Base-by-base conservation (phyloP, 1,140 invertebrate species). In the Charaxes varanes region DNA sequence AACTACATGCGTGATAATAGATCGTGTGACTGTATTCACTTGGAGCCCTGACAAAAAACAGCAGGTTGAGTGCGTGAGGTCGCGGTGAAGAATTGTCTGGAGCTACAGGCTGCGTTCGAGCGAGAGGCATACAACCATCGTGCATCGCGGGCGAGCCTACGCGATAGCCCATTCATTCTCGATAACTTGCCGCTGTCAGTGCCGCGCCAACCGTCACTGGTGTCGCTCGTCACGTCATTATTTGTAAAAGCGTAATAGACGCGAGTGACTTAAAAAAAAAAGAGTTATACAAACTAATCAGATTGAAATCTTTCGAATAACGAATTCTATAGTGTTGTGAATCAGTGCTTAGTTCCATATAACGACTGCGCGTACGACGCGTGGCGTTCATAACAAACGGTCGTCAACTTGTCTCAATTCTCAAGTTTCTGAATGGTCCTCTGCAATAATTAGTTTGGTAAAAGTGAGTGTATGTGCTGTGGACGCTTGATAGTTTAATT, bases 381-480 rank as follows among this genome's bases (percentile, higher is more conserved):
- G 61, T 71, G 58, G 59, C 71, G 60, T 58, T 52, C 2, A 64
- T 65, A 61, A 72, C 54, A 70, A 70, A 79, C 61, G 68, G 59
- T 66, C 59, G 61, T 63, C 58, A 64, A 28, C 59, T 61, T 60
- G 56, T 71, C 23, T 67, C 45, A 16, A 10, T 28, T 15, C 28
- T 24, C 28, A 6, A 17, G 16, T 18, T 41, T 24, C 30, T 53
- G 67, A 73, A 71, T 71, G 67, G 58, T 71, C 65, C 59, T 44
- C 55, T 36, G 42, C 51, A 61, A 59, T 66, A 64, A 74, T 70
- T 73, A 73, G 66, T 77, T 78, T 68, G 59, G 70, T 74, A 76
- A 72, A 74, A 81, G 77, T 81, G 73, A 72, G 73, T 78, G 74
- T 70, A 65, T 81, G 77, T 71, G 59, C 51, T 66, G 70, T 74